phyloP scores from a whole-genome alignment of 2,797 vertebrate species.

The Cossypha niveicapilla region DNA sequence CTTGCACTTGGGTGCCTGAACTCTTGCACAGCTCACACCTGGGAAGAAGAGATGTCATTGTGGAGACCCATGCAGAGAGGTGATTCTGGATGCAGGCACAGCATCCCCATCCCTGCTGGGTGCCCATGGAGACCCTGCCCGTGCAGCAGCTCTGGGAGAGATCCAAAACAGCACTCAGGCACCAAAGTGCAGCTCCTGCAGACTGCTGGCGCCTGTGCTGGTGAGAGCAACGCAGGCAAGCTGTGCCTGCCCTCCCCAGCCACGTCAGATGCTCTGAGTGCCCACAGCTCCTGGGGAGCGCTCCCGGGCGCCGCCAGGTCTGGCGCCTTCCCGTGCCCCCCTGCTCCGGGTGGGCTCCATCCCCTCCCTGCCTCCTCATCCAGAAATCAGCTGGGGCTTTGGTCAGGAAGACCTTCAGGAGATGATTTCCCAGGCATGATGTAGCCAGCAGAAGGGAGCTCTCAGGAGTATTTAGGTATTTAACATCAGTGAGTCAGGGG shows the following conservation, averaged over 20 bases:
- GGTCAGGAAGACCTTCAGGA: background rate
- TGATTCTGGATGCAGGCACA: background rate
- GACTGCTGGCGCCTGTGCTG: slow-evolving; percentile 52
- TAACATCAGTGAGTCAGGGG: background rate
- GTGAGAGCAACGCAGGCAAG: slow-evolving; percentile 7
- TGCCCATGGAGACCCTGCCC: background rate
- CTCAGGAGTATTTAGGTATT: background rate
- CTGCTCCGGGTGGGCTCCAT: background rate
- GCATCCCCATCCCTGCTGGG: background rate
- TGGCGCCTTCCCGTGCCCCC: background rate
- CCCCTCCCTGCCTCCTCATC: background rate
- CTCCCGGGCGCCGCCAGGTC: background rate
- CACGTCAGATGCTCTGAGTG: slow-evolving; percentile 1
- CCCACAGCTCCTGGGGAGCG: background rate
- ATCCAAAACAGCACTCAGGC: slow-evolving; percentile 64
- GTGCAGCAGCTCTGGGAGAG: slow-evolving; percentile 30
- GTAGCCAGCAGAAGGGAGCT: background rate
- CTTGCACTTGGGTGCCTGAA: background rate
- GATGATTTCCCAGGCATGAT: background rate
- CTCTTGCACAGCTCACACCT: background rate
- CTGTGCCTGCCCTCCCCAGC: slow-evolving; percentile 6
- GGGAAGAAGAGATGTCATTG: background rate
- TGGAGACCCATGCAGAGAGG: background rate
- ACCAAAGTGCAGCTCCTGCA: slow-evolving; percentile 10
- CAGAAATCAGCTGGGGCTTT: background rate